Evolutionary conservation across 2,888 invertebrate species (phyloP).

Genomic region (Cremastinae sp.): DNA sequence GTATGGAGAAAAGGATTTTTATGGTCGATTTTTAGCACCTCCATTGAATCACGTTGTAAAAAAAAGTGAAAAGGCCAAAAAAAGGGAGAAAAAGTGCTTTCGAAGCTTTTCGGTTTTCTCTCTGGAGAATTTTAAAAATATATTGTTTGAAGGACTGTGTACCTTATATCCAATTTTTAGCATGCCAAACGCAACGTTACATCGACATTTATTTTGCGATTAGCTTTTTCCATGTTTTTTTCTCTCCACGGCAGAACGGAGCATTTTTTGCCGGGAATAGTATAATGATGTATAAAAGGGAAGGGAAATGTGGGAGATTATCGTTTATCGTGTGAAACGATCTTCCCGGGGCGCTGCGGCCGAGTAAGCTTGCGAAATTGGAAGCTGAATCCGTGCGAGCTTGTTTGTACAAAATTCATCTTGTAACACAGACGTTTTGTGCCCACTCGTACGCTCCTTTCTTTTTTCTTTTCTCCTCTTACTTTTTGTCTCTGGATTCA

Average conservation of each 20-base stretch:
- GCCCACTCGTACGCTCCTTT: conserved; percentile 17
- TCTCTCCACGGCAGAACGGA: background rate
- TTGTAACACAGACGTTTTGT: conserved; percentile 58
- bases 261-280: background rate
- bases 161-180: conserved; percentile 12
- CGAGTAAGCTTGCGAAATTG: conserved; percentile 55
- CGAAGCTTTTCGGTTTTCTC: background rate
- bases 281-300: background rate
- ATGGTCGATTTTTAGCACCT: conserved; percentile 42
- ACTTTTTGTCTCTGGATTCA: conserved; percentile 33
- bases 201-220: conserved; percentile 46
- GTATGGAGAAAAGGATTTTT: conserved; percentile 66
- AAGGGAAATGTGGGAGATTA: conserved; percentile 47
- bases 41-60: conserved; percentile 32
- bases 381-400: conserved; percentile 24
- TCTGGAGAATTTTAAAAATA: conserved; percentile 1
- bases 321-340: conserved; percentile 58
- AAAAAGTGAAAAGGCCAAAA: background rate
- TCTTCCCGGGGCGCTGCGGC: conserved; percentile 35
- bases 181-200: conserved; percentile 28
- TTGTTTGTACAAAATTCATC: conserved; percentile 61
- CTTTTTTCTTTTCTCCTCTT: conserved; percentile 18
- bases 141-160: conserved; percentile 1
- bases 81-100: background rate
- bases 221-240: background rate